Base-by-base conservation (phyloP, 2,113 vertebrate genomes). In the Neogale vison region DNA sequence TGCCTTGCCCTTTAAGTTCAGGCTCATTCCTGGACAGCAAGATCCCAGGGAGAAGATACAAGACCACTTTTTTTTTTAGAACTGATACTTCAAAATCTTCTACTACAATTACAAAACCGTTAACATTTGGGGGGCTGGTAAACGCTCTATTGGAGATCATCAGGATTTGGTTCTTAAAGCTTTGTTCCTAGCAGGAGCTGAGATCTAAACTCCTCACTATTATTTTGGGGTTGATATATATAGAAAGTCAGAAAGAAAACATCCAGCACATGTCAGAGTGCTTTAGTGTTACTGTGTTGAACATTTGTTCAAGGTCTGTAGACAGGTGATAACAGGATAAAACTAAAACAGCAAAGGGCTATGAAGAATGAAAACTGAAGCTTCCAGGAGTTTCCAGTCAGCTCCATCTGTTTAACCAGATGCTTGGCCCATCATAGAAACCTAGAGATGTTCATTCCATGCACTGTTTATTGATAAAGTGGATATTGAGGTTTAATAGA, bases 171-270 rank as follows among this genome's bases (percentile, higher is more conserved):
- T 85, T 88, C 81, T 80, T 65, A 85, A 82, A 88, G 77, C 65
- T 96, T 95, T 85, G 12, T 72, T 93, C 94, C 67, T 88, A 96
- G 94, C 71, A 93, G 61, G 57, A 85, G 36, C n/a, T 89, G 52
- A 91, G 85, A 96, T 89, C 61, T 88, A 79, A 88, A 63, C 42
- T 74, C 80, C 82, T 81, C 57, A 26, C 39, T 86, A 39, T 91
- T 93, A 74, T 67, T 84, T 88, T 45, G 52, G 93, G 63, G 88
- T 52, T 88, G 31, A 67, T 31, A 23, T 71, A 39, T 71, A 39
- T 59, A 45, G 21, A 26, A 65, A n/a, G 12, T 23, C 17, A 23
- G 9, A 50, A 52, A 90, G 45, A 91, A 93, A 61, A 87, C 82
- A 92, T 31, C 59, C 90, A 95, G 50, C 34, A 90, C 12, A 23